A percentile compares a stretch with the other conserved stretches of the same genome.
phyloP scores from a whole-genome alignment of 2,113 vertebrate species.

The Triplophysa rosa region DNA sequence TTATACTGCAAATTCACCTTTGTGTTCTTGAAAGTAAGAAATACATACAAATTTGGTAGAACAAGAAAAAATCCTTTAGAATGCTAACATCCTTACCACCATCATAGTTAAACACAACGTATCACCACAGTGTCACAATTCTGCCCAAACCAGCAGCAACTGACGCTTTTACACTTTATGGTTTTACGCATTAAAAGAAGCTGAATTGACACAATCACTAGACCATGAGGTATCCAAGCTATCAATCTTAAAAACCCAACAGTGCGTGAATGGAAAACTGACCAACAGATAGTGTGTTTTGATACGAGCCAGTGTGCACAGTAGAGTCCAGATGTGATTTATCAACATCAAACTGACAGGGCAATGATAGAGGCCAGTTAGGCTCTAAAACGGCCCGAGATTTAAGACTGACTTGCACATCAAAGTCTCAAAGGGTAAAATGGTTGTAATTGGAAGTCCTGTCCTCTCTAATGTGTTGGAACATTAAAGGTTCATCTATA shows the following conservation, averaged over 20 bases:
- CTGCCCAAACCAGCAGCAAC: neutral
- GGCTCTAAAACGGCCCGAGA: slow-evolving; percentile 33
- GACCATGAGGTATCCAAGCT: neutral
- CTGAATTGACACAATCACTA: slow-evolving; percentile 3
- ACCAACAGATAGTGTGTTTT: neutral
- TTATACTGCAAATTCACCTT: too few relatives aligned
- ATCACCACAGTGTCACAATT: neutral
- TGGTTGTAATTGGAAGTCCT: slow-evolving; percentile 46
- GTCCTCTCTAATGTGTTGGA: slow-evolving; percentile 55
- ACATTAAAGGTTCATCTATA: slow-evolving; percentile 60
- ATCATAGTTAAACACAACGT: too few relatives aligned
- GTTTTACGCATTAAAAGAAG: neutral
- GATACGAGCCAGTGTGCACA: neutral
- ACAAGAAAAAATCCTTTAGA: too few relatives aligned
- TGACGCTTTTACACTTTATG: neutral
- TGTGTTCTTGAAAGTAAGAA: too few relatives aligned
- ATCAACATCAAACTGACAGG: slow-evolving; percentile 29
- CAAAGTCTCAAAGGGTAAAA: slow-evolving; percentile 10
- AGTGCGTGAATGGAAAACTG: neutral
- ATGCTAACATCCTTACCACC: too few relatives aligned
- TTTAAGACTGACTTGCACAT: slow-evolving; percentile 27
- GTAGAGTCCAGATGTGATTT: slow-evolving; percentile 8
- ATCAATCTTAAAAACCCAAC: neutral
- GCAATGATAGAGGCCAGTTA: slow-evolving; percentile 26
- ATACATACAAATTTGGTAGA: too few relatives aligned